Percentiles rank a stretch among this genome's conserved stretches.
Conservation (phyloP, 2,888 invertebrate genomes). For the Anaspis maculata region DNA sequence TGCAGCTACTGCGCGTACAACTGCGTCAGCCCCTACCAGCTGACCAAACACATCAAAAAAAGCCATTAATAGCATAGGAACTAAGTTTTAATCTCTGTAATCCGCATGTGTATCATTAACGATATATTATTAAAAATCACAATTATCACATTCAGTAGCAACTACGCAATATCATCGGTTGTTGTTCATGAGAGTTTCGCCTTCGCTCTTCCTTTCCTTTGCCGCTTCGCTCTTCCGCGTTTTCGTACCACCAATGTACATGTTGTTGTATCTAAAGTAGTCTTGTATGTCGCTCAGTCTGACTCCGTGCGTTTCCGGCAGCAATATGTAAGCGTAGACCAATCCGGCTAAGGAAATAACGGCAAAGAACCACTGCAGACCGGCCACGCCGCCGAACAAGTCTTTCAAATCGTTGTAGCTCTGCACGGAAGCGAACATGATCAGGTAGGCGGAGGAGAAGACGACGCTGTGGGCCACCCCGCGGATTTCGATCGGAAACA, state of each 20-base stretch:
- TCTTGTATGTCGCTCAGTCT: slow-evolving; percentile 34
- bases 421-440: slow-evolving; percentile 52
- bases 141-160: too few relatives aligned
- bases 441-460: slow-evolving; percentile 47
- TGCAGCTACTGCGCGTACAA: slow-evolving; percentile 26
- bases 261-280: slow-evolving; percentile 41
- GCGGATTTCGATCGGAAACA: slow-evolving; percentile 52
- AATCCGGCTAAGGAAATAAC: slow-evolving; percentile 40
- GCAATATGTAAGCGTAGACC: slow-evolving; percentile 41
- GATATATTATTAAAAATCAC: too few relatives aligned
- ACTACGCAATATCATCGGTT: too few relatives aligned
- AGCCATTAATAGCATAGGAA: slow-evolving; percentile 19
- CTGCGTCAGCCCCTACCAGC: slow-evolving; percentile 28
- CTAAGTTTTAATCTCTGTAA: too few relatives aligned
- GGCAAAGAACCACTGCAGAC: slow-evolving; percentile 50
- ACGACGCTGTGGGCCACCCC: slow-evolving; percentile 50
- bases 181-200: too few relatives aligned
- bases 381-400: slow-evolving; percentile 42
- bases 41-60: slow-evolving; percentile 25
- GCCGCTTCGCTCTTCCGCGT: too few relatives aligned
- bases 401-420: slow-evolving; percentile 40
- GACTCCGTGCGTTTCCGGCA: slow-evolving; percentile 34
- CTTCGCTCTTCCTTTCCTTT: too few relatives aligned
- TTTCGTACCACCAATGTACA: slow-evolving; percentile 33
- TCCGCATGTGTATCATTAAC: too few relatives aligned